Percentiles rank a stretch among this genome's conserved stretches.
Conservation (phyloP, 2,797 vertebrate genomes). For the Leuciscus waleckii region DNA sequence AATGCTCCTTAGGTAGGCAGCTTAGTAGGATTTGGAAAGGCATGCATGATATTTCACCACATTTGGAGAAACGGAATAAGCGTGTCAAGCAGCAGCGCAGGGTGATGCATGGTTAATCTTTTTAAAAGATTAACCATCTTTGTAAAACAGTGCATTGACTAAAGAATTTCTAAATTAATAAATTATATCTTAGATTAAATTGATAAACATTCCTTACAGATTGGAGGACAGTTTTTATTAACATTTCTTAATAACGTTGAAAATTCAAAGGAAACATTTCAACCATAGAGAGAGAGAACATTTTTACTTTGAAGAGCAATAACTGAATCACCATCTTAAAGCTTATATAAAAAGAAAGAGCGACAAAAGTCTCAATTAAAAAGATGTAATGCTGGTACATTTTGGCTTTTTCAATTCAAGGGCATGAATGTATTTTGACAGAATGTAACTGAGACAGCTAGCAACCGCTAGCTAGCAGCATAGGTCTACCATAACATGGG, state of each 20-base stretch:
- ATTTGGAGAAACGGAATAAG: not conserved
- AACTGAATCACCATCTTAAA: constrained; percentile 6
- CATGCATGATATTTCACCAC: not conserved
- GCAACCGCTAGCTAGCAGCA: not conserved
- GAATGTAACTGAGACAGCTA: not conserved
- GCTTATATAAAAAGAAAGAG: not conserved
- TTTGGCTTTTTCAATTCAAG: not conserved
- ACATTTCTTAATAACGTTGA: not conserved
- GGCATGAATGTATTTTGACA: not conserved
- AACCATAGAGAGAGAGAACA: not conserved
- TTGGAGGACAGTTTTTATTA: not conserved
- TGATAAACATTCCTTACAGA: not conserved
- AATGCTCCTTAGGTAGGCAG: not conserved
- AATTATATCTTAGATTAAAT: not conserved
- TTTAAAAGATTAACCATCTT: constrained; percentile 3
- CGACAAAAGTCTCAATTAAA: not conserved
- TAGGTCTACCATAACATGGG: not conserved
- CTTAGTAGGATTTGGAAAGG: not conserved
- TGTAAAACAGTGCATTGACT: not conserved
- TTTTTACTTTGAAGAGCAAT: not conserved
- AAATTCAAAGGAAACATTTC: not conserved
- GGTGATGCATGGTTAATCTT: not conserved
- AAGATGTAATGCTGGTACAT: not conserved
- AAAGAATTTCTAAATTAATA: constrained; percentile 6
- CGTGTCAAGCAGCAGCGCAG: not conserved